Percentiles rank a stretch among this genome's conserved stretches.
Conservation (phyloP, 2,888 invertebrate species). For the Brachypalpus laphriformis region DNA sequence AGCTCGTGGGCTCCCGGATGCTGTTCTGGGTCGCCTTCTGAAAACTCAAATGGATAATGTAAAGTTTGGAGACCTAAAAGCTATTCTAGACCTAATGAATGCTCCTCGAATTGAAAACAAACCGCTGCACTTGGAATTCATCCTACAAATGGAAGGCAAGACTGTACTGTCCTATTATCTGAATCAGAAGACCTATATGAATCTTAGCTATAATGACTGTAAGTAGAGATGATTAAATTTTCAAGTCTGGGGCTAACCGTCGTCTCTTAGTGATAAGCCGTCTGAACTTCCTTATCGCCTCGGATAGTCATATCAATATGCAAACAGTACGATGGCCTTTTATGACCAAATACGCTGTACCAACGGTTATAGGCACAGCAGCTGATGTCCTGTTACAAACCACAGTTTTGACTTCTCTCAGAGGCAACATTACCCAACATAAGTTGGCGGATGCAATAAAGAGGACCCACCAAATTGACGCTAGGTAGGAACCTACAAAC, state of each 20-base stretch:
- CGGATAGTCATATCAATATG: conserved; percentile 86
- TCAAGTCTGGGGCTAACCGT: neutral
- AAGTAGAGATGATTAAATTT: conserved; percentile 78
- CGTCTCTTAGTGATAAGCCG: conserved; percentile 84
- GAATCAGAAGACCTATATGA: conserved; percentile 86
- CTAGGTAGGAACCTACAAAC: conserved; percentile 81
- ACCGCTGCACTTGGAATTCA: conserved; percentile 87
- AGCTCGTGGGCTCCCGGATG: conserved; percentile 82
- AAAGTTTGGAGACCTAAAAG: conserved; percentile 84
- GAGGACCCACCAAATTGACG: conserved; percentile 86
- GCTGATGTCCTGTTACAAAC: conserved; percentile 83
- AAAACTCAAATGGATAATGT: conserved; percentile 83
- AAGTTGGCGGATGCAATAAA: conserved; percentile 84
- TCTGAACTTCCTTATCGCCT: conserved; percentile 84
- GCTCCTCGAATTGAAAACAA: conserved; percentile 82
- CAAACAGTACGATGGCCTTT: conserved; percentile 85
- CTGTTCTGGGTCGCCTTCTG: conserved; percentile 82
- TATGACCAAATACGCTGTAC: conserved; percentile 84
- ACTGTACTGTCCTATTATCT: conserved; percentile 87
- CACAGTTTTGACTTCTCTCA: conserved; percentile 85
- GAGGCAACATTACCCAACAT: conserved; percentile 88
- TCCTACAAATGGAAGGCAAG: conserved; percentile 87
- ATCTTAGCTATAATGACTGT: conserved; percentile 86
- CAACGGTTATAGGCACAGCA: conserved; percentile 85
- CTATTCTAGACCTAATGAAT: conserved; percentile 83